Base-by-base conservation (phyloP, 2,888 invertebrate genomes). In the Nymphalis polychloros region DNA sequence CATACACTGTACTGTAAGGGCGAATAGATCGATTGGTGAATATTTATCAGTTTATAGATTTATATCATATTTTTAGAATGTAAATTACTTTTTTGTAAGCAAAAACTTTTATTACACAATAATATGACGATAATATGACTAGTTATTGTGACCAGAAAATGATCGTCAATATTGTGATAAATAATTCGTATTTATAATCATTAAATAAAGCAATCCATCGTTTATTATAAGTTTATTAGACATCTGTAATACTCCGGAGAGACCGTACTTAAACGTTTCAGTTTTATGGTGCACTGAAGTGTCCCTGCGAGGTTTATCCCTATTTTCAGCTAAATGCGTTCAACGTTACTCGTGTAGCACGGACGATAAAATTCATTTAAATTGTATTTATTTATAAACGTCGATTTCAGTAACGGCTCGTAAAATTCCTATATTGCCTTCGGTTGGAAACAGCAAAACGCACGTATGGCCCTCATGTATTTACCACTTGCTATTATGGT, bases 381-480 rank as follows among this genome's bases (percentile, higher is more conserved):
- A 85, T 80, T 77, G 87, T 85, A 85, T 88, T 88, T 90, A 90
- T 90, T 88, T 90, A 87, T 87, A 86, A 81, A 81, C 83, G 72
- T 79, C 79, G 80, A 87, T 87, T 88, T 84, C 81, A 76, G 81
- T 78, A 79, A 76, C 73, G 64, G 79, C 68, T 88, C 90, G 85
- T 90, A 87, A 90, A 89, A 81, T 74, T 78, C 64, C 69, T 76
- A 78, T 81, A 78, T 72, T 75, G 75, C 78, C 77, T 64, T 72
- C 59, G 74, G 71, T 73, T 49, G 74, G 73, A 65, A 75, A 77
- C 77, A 74, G 79, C 78, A 75, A 77, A 79, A 81, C 80, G 77
- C 76, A 72, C 77, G 72, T 80, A 88, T 86, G 87, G 84, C 79
- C 72, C 76, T 79, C 74, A 77, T 75, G 75, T 79, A 79, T 78